Evolutionary conservation across 2,888 invertebrate genomes (phyloP), one percentile per base, ranked within the genome.

Genomic region (Tiliacea citrago): DNA sequence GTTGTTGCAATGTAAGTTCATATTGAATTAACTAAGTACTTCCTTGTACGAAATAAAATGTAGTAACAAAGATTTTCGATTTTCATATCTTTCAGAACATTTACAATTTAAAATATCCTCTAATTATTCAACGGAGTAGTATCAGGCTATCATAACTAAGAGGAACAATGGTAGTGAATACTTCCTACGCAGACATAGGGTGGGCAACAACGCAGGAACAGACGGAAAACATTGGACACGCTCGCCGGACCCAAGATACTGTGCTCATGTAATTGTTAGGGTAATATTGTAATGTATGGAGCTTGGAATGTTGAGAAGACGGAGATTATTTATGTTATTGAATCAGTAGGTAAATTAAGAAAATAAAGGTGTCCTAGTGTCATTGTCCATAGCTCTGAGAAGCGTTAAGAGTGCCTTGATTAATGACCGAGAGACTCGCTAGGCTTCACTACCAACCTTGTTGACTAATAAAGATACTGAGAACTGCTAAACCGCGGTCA

Each of bases 211-310:
- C 84, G 88, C 86, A 81, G 83, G 84, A 93, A 88, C 95, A 95
- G 92, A 95, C 93, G 95, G 95, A 93, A 95, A 91, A 83, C 93
- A 93, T 95, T 94, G 94, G 94, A 92, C 92, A 93, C 93, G 91
- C 90, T 88, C 85, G 88, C 90, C 89, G 93, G 71, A 70, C 79
- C 61, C 82, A 82, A 85, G 87, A 86, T 88, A 81, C 75, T 79
- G 72, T 67, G 65, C 66, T 71, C 58, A 73, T 77, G 73, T 72
- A 73, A 83, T 76, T 86, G 77, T 86, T 77, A 68, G 68, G 61
- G 67, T 73, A 76, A 78, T 82, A 60, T 69, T 70, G 65, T 73
- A 77, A 79, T 78, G 61, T 62, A 65, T 72, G 45, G 57, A 61
- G 47, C 65, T 51, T 53, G 42, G 49, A 71, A 63, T 58, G n/a